These are phyloP conservation scores for Montipora cactus DNA, from an alignment of 64 coral and sea anemone species.

Conservation along the genomic window DNA sequence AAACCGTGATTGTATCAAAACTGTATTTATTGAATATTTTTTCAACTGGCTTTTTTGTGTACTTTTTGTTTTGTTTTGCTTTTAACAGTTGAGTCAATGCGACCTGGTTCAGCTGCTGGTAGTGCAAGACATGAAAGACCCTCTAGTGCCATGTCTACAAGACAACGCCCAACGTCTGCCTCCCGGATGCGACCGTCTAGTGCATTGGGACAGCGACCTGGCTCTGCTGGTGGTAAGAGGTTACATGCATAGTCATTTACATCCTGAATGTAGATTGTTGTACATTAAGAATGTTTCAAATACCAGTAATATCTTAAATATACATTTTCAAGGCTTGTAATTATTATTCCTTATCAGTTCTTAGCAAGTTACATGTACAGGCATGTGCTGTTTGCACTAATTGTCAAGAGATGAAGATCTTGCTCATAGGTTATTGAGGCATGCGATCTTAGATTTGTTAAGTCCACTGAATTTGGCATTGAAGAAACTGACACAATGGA, in stretches of 20 bases:
- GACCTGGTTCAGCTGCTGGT: conserved; percentile 49
- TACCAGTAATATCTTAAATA: too few relatives aligned
- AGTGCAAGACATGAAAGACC: conserved; percentile 65
- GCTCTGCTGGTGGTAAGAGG: conserved; percentile 49
- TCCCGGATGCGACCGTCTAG: conserved; percentile 68
- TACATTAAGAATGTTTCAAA: background rate
- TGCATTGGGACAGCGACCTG: conserved; percentile 56
- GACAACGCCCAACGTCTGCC: conserved; percentile 59
- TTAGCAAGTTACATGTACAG: too few relatives aligned
- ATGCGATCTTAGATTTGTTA: background rate
- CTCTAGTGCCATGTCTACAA: conserved; percentile 42
- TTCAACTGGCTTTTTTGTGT: too few relatives aligned
- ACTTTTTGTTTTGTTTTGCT: too few relatives aligned
- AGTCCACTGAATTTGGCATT: background rate
- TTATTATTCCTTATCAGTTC: too few relatives aligned
- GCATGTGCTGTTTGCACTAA: too few relatives aligned
- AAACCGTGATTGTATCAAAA: too few relatives aligned
- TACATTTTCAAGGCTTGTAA: too few relatives aligned
- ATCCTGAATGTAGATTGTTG: background rate
- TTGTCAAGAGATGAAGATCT: too few relatives aligned
- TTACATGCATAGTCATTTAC: too few relatives aligned
- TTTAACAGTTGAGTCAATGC: background rate
- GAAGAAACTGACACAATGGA: background rate
- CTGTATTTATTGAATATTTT: too few relatives aligned
- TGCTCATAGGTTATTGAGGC: background rate